Evolutionary conservation across 2,113 vertebrate species (phyloP).

Genomic region (Protomyctophum bolini): DNA sequence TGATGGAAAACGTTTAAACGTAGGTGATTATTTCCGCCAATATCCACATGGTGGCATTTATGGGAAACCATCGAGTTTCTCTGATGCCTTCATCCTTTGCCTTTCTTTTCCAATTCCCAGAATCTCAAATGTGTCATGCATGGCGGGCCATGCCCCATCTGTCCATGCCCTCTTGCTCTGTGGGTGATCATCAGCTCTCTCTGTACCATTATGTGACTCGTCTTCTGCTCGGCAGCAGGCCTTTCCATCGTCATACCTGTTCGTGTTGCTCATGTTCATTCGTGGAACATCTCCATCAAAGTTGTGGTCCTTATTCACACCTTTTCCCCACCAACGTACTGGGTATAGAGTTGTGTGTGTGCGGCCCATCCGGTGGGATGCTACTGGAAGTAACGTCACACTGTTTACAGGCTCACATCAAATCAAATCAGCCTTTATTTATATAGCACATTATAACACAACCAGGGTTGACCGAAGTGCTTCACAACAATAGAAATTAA

Average conservation of each 20-base stretch:
- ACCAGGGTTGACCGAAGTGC: too few species aligned
- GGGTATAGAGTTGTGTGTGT: too few species aligned
- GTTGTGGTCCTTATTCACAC: too few species aligned
- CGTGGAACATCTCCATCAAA: too few species aligned
- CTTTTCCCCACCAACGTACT: too few species aligned
- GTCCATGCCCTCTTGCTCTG: constrained; percentile 5
- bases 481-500: too few species aligned
- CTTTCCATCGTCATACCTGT: background rate
- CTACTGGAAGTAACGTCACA: too few species aligned
- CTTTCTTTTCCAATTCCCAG: constrained; percentile 10
- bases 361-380: too few species aligned
- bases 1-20: constrained; percentile 13
- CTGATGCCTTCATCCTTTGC: background rate
- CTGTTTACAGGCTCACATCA: too few species aligned
- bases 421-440: too few species aligned
- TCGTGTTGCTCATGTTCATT: background rate
- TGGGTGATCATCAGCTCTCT: constrained; percentile 6
- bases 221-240: constrained; percentile 11
- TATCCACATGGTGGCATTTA: constrained; percentile 8
- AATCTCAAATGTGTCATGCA: constrained; percentile 19
- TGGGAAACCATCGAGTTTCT: constrained; percentile 16
- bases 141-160: constrained; percentile 9
- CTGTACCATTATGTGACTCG: background rate
- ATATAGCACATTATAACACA: too few species aligned
- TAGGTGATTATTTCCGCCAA: constrained; percentile 21